Conservation (phyloP, 2,113 vertebrate species). For the Sinocyclocheilus rhinocerous region DNA sequence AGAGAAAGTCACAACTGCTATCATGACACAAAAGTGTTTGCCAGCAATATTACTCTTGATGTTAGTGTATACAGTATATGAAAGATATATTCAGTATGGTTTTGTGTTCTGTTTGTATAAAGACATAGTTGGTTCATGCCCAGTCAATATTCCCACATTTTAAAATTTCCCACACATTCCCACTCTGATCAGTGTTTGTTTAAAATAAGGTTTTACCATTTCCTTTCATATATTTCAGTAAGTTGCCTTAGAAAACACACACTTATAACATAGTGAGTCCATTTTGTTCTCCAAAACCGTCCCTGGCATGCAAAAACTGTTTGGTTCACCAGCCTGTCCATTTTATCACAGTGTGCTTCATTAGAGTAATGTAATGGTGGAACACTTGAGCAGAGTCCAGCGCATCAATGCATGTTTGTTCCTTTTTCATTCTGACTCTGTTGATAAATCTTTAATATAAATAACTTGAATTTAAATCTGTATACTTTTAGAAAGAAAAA, state of each 20-base stretch:
- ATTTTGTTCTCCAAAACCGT: slow-evolving; percentile 29
- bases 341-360: slow-evolving; percentile 39
- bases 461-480: neutral
- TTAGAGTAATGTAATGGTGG: slow-evolving; percentile 30
- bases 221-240: neutral
- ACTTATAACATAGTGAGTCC: slow-evolving; percentile 28
- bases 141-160: neutral
- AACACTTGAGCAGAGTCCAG: neutral
- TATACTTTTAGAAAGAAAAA: neutral
- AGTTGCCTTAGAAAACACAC: neutral
- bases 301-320: slow-evolving; percentile 30
- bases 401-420: neutral
- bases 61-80: neutral
- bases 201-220: neutral
- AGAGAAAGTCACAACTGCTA: slow-evolving; percentile 16
- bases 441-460: neutral
- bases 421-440: neutral
- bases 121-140: neutral
- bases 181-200: neutral
- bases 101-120: neutral
- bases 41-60: slow-evolving; percentile 24
- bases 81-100: neutral
- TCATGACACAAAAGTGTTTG: slow-evolving; percentile 17
- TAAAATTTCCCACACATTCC: neutral
- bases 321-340: slow-evolving; percentile 31